A percentile compares a stretch with the other conserved stretches of the same genome.
Conservation (phyloP, 2,797 vertebrate genomes). For the Choloepus didactylus region DNA sequence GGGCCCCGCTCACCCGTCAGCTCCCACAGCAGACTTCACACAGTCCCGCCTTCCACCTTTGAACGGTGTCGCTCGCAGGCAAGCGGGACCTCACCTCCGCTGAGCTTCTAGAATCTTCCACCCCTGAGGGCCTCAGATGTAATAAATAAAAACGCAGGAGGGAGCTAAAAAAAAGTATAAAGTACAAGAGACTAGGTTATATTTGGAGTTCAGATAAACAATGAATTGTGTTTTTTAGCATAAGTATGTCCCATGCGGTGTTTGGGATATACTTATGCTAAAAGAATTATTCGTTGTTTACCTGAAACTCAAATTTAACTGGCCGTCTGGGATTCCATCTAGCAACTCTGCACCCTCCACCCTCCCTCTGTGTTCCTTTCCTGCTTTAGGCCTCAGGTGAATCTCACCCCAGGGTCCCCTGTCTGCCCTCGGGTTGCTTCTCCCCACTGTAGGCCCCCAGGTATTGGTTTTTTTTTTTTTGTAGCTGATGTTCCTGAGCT, state of each 20-base stretch:
- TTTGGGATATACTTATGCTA: rapidly evolving
- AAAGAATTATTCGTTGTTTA: rapidly evolving
- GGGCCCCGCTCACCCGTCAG: background rate
- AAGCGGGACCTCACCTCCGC: background rate
- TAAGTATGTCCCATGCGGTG: no score
- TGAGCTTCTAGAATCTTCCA: background rate
- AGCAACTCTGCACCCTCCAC: no score
- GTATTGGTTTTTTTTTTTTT: background rate
- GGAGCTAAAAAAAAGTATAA: rapidly evolving
- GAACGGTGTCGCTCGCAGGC: no score
- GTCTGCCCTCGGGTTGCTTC: background rate
- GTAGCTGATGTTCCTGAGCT: background rate
- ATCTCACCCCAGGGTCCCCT: background rate
- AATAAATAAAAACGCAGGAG: rapidly evolving
- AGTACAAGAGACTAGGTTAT: rapidly evolving
- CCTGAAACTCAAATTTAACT: background rate
- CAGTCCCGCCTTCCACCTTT: no score
- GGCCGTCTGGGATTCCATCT: rapidly evolving
- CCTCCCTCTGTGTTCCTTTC: rapidly evolving
- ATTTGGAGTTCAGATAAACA: background rate
- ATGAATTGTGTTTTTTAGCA: rapidly evolving
- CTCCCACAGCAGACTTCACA: no score
- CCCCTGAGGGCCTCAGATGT: rapidly evolving
- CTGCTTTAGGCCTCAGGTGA: background rate
- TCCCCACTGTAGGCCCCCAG: background rate